phyloP scores from a whole-genome alignment of 2,113 vertebrate species.

The Campylomormyrus tamandua region DNA sequence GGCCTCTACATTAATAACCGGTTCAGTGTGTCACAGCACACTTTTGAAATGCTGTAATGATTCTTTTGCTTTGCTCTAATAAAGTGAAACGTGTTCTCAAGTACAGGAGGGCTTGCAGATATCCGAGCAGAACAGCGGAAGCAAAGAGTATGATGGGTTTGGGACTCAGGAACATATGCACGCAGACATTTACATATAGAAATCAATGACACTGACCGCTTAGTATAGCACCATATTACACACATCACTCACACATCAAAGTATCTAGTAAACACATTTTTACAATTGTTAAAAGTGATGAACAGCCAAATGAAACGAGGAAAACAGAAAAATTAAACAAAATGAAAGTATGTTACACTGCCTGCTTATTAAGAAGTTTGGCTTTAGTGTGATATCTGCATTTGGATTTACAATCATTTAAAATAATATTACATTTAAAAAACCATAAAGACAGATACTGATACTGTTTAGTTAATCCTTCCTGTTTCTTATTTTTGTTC shows the following conservation, averaged over 20 bases:
- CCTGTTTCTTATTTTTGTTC: neutral
- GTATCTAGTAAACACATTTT: neutral
- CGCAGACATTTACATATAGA: constrained; percentile 34
- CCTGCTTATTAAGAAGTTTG: neutral
- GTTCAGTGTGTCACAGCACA: constrained; percentile 95
- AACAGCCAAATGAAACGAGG: neutral
- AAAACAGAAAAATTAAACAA: neutral
- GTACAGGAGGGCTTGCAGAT: constrained; percentile 82
- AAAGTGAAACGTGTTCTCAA: constrained; percentile 99
- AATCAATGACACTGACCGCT: neutral
- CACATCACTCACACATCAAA: neutral
- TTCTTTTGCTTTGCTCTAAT: constrained; percentile 99
- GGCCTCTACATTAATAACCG: constrained; percentile 99
- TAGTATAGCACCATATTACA: neutral
- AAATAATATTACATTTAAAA: neutral
- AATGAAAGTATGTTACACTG: neutral
- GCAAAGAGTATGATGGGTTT: neutral
- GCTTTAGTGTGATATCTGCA: neutral
- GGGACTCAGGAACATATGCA: constrained; percentile 14
- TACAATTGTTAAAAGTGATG: neutral
- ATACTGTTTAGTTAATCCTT: neutral
- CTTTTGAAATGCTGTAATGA: constrained; percentile 93
- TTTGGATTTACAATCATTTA: neutral
- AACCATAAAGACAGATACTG: too few species aligned
- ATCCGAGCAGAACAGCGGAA: constrained; percentile 56